A percentile compares a stretch with the other conserved stretches of the same genome.
phyloP scores from a whole-genome alignment of 1,140 invertebrate genomes.

The Danaus plexippus region DNA sequence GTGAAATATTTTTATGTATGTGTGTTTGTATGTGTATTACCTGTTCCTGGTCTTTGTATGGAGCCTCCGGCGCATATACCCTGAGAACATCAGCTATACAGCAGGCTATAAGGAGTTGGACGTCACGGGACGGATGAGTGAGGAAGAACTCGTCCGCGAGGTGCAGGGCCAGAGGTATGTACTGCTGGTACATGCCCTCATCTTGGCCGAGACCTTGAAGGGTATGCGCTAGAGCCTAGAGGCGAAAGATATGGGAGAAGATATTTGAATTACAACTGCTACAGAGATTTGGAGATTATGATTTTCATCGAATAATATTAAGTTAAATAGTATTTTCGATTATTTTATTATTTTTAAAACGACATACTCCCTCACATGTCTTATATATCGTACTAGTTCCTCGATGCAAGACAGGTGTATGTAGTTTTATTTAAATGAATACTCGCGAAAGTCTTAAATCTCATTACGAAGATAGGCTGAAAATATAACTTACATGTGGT shows the following conservation, averaged over 20 bases:
- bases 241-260: not conserved
- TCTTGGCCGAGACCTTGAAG: slow-evolving; percentile 97
- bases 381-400: no score
- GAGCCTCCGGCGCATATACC: slow-evolving; percentile 98
- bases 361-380: no score
- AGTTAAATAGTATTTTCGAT: no score
- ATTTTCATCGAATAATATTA: no score
- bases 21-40: slow-evolving; percentile 5
- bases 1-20: no score
- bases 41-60: slow-evolving; percentile 88
- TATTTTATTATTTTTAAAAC: no score
- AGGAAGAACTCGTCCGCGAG: slow-evolving; percentile 94
- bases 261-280: not conserved
- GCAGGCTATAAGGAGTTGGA: slow-evolving; percentile 94
- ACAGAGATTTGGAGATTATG: not conserved
- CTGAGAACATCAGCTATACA: slow-evolving; percentile 97
- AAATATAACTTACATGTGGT: no score
- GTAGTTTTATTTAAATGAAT: no score
- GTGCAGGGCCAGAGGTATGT: slow-evolving; percentile 93
- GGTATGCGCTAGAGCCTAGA: slow-evolving; percentile 89
- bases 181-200: slow-evolving; percentile 94
- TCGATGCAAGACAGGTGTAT: no score
- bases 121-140: slow-evolving; percentile 91
- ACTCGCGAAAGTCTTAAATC: no score
- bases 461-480: no score